Base-by-base conservation (phyloP, 2,797 vertebrate genomes). In the Dermochelys coriacea region DNA sequence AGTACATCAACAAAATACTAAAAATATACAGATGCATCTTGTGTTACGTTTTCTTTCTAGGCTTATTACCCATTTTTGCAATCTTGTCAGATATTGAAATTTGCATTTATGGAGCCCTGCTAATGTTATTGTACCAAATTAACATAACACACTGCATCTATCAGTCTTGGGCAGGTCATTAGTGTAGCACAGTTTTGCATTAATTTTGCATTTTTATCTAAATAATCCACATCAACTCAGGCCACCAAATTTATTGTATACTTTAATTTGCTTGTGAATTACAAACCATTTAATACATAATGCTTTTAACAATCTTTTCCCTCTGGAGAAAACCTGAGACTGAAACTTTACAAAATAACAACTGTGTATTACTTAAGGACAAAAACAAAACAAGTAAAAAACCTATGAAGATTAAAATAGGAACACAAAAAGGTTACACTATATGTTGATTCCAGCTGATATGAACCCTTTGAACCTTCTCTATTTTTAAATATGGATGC, bases 281-380 rank as follows among this genome's bases (percentile, higher is more conserved):
- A n/a, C n/a, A n/a, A n/a, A n/a, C n/a, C n/a, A n/a, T n/a, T n/a
- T n/a, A n/a, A 87, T 51, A 47, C 71, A 59, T 8, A 84, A 31
- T 34, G 41, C 3, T 89, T 84, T 86, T 78, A 41, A 82, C 90
- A 93, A 84, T 27, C 25, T 45, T 37, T 82, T 29, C 21, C 18
- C 25, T 84, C 71, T 90, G 59, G 10, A 1, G 57, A 91, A 88
- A 25, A 10, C 16, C 14, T 16, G 18, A 34, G n/a, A 93, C 82
- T 18, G 80, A 19, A 41, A 79, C 4, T 51, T 85, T 45, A 49
- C 49, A 84, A 96, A 96, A 95, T 27, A 94, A 29, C 8, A 18
- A 86, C 27, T 1, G 0, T 77, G 49, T 49, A 34, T 1, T 0
- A 47, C 34, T 92, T 0, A 0, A n/a, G 37, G 80, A 25, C 21